phyloP scores from a whole-genome alignment of 2,888 invertebrate species.

The Macroteleia sp. region DNA sequence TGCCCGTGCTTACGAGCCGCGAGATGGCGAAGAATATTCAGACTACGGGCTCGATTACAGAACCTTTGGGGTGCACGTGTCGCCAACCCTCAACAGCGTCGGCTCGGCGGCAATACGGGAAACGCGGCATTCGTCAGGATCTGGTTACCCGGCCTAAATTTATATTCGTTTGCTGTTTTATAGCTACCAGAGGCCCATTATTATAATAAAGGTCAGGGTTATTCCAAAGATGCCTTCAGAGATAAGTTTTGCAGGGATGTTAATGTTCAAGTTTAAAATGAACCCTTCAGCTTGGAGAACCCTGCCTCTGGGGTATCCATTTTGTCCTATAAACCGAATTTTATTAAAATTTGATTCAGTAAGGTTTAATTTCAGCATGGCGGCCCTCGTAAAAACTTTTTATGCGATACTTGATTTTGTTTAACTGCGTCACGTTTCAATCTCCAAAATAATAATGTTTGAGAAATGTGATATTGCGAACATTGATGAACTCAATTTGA shows the following conservation, averaged over 20 bases:
- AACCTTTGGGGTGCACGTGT: constrained; percentile 45
- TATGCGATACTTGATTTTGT: constrained; percentile 5
- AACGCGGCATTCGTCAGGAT: constrained; percentile 21
- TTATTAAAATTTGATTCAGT: constrained; percentile 51
- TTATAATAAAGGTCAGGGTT: constrained; percentile 57
- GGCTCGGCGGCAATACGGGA: constrained; percentile 4
- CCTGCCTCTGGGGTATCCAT: constrained; percentile 6
- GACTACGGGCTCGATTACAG: constrained; percentile 49
- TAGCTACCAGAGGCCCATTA: constrained; percentile 36
- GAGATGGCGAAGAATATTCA: constrained; percentile 66
- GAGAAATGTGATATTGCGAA: constrained; percentile 2
- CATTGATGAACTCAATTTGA: background rate
- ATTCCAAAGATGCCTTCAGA: constrained; percentile 26
- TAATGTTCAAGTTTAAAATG: constrained; percentile 30
- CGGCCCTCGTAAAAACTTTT: background rate
- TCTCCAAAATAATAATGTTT: constrained; percentile 8
- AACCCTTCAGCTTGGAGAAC: constrained; percentile 22
- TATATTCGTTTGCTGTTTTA: constrained; percentile 49
- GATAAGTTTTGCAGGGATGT: constrained; percentile 42
- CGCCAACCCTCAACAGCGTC: constrained; percentile 29
- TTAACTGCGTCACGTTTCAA: background rate
- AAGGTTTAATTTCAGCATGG: constrained; percentile 18
- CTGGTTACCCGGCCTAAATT: constrained; percentile 35
- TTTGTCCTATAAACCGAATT: constrained; percentile 34
- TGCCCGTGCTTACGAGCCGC: constrained; percentile 69